Conservation (phyloP, 2,113 vertebrate genomes). For the Acanthisitta chloris region DNA sequence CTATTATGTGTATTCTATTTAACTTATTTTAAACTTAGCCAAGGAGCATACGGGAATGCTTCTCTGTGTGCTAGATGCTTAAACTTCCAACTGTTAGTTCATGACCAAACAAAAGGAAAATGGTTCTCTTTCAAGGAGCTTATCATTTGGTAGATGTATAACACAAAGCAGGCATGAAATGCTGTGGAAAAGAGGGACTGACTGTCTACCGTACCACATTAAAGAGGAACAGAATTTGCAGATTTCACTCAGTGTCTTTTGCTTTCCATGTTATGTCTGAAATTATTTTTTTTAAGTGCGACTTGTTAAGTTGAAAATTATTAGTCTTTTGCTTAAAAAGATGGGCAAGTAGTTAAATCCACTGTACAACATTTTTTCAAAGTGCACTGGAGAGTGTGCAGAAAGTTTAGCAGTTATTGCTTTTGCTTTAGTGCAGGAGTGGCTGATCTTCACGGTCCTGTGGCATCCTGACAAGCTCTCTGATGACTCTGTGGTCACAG, state of each 20-base stretch:
- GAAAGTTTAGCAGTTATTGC: neutral
- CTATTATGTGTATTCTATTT: slow-evolving; percentile 39
- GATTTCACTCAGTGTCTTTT: neutral
- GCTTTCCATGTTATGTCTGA: neutral
- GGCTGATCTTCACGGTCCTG: neutral
- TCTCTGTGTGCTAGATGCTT: neutral
- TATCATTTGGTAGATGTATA: neutral
- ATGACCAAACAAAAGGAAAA: slow-evolving; percentile 37
- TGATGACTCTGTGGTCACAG: fast-evolving
- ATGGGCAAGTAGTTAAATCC: neutral
- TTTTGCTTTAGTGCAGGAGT: neutral
- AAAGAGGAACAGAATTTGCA: neutral
- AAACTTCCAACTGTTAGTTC: slow-evolving; percentile 26
- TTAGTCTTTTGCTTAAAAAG: neutral
- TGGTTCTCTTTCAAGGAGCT: slow-evolving; percentile 6
- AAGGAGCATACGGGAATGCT: neutral
- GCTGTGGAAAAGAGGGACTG: neutral
- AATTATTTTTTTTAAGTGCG: neutral
- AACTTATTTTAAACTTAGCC: slow-evolving; percentile 41
- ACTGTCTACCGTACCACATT: neutral
- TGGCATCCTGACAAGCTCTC: neutral
- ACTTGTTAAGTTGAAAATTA: neutral
- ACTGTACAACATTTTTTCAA: neutral
- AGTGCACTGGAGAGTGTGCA: neutral
- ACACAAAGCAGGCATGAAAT: slow-evolving; percentile 17